Conservation (phyloP, 2,113 vertebrate genomes). For the Cheilinus undulatus region DNA sequence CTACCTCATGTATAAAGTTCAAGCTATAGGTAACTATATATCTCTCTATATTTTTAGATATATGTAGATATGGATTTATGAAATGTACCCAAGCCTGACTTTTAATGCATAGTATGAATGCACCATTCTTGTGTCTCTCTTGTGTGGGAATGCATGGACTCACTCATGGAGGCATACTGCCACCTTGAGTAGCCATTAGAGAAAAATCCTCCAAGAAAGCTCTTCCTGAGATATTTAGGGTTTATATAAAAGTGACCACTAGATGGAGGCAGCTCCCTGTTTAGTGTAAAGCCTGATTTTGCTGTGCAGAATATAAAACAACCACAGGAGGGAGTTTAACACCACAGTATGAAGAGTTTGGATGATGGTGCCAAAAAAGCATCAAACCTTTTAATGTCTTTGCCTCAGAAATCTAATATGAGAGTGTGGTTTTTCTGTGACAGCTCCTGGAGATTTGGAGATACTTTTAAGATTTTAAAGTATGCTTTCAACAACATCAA, state of each 20-base stretch:
- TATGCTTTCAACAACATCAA: slow-evolving; percentile 14
- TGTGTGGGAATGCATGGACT: no score
- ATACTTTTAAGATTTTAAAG: slow-evolving; percentile 31
- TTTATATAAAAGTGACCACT: slow-evolving; percentile 11
- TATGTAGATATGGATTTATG: no score
- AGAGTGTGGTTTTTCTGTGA: slow-evolving; percentile 22
- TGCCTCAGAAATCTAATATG: slow-evolving; percentile 5
- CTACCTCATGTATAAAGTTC: no score
- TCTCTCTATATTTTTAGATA: no score
- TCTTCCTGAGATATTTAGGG: not conserved
- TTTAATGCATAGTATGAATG: no score
- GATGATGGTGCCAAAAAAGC: not conserved
- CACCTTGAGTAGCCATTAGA: slow-evolving; percentile 33
- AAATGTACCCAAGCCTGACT: no score
- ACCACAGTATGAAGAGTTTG: not conserved
- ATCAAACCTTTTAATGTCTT: not conserved
- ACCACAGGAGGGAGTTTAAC: not conserved
- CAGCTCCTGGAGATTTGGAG: slow-evolving; percentile 8
- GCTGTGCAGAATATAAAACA: no score
- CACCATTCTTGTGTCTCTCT: no score
- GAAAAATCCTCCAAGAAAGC: not conserved
- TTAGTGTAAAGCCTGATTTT: not conserved
- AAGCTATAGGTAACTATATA: no score
- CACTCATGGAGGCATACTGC: slow-evolving; percentile 43
- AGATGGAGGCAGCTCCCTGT: slow-evolving; percentile 56